Conservation (phyloP, 1,140 invertebrate genomes). For the Pristionchus pacificus region DNA sequence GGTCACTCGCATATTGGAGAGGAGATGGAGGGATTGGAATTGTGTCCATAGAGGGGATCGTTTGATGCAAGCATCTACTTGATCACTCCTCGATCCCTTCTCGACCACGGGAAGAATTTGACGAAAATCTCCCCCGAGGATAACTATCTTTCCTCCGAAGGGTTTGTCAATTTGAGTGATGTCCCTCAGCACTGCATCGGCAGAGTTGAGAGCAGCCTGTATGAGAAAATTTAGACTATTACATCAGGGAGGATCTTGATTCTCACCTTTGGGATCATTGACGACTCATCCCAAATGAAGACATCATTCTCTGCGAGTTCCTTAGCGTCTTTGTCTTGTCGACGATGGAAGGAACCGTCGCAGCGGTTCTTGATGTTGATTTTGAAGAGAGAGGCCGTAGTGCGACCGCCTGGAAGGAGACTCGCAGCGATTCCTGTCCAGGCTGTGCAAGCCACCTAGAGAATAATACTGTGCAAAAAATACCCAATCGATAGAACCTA, state of each 20-base stretch:
- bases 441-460: constrained; percentile 7
- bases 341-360: not conserved
- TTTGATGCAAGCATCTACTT: constrained; percentile 14
- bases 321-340: not conserved
- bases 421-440: constrained; percentile 19
- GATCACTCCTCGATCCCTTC: not conserved
- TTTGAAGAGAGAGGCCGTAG: constrained; percentile 13
- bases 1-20: constrained; percentile 17
- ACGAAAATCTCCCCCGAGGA: constrained; percentile 24
- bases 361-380: constrained; percentile 11
- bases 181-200: too few species aligned
- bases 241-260: too few species aligned
- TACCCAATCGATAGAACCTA: too few species aligned
- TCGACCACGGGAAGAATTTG: constrained; percentile 25
- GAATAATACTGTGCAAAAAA: too few species aligned
- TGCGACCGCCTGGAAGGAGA: constrained; percentile 14
- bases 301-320: not conserved
- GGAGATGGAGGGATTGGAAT: constrained; percentile 12
- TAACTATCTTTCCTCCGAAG: constrained; percentile 24
- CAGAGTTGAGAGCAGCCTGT: too few species aligned
- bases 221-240: too few species aligned
- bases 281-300: constrained; percentile 10
- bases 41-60: constrained; percentile 5
- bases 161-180: constrained; percentile 2
- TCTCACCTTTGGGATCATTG: constrained; percentile 13